These are phyloP conservation scores for Caenorhabditis wallacei DNA, from an alignment of 2,888 invertebrate genomes.

Conservation along the genomic window DNA sequence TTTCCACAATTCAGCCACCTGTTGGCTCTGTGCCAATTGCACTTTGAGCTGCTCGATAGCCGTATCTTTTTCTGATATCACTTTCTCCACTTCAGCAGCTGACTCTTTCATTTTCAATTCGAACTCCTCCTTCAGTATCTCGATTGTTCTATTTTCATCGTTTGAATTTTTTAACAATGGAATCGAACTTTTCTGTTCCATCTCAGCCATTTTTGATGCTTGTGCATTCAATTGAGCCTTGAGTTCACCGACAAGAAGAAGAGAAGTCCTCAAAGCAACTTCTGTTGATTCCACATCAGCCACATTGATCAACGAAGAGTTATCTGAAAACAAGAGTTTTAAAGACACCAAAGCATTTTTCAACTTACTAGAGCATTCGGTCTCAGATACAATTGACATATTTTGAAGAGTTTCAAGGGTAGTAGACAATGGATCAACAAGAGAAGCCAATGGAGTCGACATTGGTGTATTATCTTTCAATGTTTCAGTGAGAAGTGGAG, in stretches of 20 bases:
- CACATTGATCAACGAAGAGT: slow-evolving; percentile 38
- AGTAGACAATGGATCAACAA: slow-evolving; percentile 5
- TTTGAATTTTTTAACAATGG: slow-evolving; percentile 7
- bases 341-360: not conserved
- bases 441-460: slow-evolving; percentile 43
- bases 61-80: slow-evolving; percentile 32
- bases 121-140: slow-evolving; percentile 32
- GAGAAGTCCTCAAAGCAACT: slow-evolving; percentile 41
- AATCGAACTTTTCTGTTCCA: slow-evolving; percentile 26
- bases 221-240: slow-evolving; percentile 43
- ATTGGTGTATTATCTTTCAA: slow-evolving; percentile 27
- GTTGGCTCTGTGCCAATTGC: slow-evolving; percentile 52
- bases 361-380: slow-evolving; percentile 40
- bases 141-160: slow-evolving; percentile 6
- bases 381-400: slow-evolving; percentile 42
- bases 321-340: slow-evolving; percentile 7
- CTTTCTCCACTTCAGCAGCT: slow-evolving; percentile 20
- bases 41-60: slow-evolving; percentile 54
- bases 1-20: slow-evolving; percentile 59
- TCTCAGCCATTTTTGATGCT: slow-evolving; percentile 43
- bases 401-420: slow-evolving; percentile 39
- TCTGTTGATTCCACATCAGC: slow-evolving; percentile 44
- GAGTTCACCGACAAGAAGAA: slow-evolving; percentile 39
- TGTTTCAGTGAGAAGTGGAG: slow-evolving; percentile 51
- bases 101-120: slow-evolving; percentile 38